A percentile compares a stretch with the other conserved stretches of the same genome.
These are phyloP conservation scores for Mirza zaza DNA, from an alignment of 2,113 vertebrate genomes.

Conservation along the genomic window DNA sequence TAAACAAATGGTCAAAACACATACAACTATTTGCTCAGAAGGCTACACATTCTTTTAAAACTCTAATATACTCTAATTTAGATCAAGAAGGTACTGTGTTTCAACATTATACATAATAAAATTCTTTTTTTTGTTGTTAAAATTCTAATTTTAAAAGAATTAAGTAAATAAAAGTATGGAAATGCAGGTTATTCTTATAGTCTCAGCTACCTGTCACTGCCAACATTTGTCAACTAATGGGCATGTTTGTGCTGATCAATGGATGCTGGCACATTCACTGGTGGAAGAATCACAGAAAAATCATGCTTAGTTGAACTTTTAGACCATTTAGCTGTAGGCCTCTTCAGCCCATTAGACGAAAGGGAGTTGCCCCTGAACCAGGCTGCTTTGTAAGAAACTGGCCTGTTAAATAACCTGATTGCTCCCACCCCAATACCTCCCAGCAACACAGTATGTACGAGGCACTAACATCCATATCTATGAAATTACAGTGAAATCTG, in stretches of 20 bases:
- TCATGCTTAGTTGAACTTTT: not conserved
- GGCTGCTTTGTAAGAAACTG: not conserved
- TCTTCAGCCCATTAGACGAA: not conserved
- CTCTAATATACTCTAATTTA: not conserved
- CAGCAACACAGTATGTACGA: not conserved
- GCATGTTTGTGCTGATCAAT: not conserved
- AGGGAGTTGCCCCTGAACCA: not conserved
- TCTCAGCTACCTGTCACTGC: not conserved
- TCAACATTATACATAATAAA: not conserved
- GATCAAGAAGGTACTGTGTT: not conserved
- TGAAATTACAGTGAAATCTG: not conserved
- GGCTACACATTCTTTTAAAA: not conserved
- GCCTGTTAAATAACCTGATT: not conserved
- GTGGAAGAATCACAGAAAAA: not conserved
- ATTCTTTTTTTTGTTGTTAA: not conserved
- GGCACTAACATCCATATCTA: not conserved
- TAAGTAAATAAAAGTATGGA: not conserved
- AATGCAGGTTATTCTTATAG: not conserved
- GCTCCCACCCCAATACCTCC: not conserved
- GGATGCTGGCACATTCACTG: not conserved
- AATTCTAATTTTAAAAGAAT: slow-evolving; percentile 20
- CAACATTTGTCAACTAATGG: not conserved
- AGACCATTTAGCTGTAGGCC: not conserved
- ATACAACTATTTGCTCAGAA: not conserved
- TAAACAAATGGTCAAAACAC: not conserved